phyloP scores from a whole-genome alignment of 2,113 vertebrate genomes.

The Phycodurus eques region DNA sequence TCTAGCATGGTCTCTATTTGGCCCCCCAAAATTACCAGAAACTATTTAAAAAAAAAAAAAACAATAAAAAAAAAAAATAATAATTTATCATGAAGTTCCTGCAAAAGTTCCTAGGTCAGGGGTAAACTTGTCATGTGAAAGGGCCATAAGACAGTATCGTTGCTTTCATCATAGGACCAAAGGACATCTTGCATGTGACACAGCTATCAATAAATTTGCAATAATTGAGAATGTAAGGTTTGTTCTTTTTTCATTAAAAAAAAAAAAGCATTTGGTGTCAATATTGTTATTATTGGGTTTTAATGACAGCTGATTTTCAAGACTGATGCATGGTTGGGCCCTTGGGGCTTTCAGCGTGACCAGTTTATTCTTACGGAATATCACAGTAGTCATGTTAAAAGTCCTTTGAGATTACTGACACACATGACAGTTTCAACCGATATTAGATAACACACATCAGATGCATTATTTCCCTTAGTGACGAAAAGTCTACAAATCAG shows the following conservation, averaged over 20 bases:
- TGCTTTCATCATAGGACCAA: neutral
- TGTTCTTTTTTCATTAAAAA: neutral
- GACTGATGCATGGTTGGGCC: conserved; percentile 8
- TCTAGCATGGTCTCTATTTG: too few species aligned
- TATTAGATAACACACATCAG: conserved; percentile 45
- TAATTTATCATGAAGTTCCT: too few species aligned
- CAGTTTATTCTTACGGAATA: conserved; percentile 1
- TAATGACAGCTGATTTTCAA: conserved; percentile 4
- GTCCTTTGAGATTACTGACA: conserved; percentile 12
- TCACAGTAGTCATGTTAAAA: conserved; percentile 31
- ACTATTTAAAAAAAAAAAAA: too few species aligned
- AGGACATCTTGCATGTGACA: neutral
- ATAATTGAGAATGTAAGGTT: neutral
- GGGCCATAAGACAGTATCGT: neutral
- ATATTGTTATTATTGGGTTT: neutral
- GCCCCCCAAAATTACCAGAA: too few species aligned
- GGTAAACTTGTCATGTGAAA: too few species aligned
- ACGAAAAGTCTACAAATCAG: neutral
- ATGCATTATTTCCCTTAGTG: neutral
- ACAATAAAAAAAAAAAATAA: too few species aligned
- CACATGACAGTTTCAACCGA: conserved; percentile 14
- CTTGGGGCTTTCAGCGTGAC: neutral
- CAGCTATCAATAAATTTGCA: neutral
- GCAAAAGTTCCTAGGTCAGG: too few species aligned
- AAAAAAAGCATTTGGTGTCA: neutral